Evolutionary conservation across 2,797 vertebrate genomes (phyloP).

Genomic region (Pangasius djambal): DNA sequence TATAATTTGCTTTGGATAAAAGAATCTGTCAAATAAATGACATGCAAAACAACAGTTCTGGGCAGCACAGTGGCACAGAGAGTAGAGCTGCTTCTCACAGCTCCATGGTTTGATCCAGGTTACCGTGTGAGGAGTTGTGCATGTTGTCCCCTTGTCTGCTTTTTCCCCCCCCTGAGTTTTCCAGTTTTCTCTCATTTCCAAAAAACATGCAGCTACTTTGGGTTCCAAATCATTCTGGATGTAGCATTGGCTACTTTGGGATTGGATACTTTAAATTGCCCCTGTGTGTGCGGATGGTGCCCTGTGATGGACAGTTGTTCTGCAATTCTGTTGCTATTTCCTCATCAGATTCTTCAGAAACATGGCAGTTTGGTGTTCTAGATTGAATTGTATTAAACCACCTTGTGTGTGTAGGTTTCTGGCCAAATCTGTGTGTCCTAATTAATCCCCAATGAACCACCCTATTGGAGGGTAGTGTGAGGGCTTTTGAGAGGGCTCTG

Average conservation of each 20-base stretch:
- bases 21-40: background rate
- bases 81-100: background rate
- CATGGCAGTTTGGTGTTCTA: background rate
- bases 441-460: constrained; percentile 57
- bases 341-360: background rate
- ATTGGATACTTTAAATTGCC: background rate
- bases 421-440: constrained; percentile 42
- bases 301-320: background rate
- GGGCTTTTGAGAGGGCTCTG: constrained; percentile 43
- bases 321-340: background rate
- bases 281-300: background rate
- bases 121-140: background rate
- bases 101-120: background rate
- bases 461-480: constrained; percentile 36
- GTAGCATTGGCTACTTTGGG: background rate
- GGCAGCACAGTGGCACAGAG: background rate
- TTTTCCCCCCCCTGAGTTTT: background rate
- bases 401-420: constrained; percentile 36
- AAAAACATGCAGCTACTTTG: background rate
- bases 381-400: constrained; percentile 18
- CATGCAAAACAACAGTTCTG: background rate
- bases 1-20: background rate
- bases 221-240: background rate
- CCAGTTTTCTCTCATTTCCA: background rate
- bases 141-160: background rate